Evolutionary conservation across 2,113 vertebrate species (phyloP).

Genomic region (Hydrolagus affinis): DNA sequence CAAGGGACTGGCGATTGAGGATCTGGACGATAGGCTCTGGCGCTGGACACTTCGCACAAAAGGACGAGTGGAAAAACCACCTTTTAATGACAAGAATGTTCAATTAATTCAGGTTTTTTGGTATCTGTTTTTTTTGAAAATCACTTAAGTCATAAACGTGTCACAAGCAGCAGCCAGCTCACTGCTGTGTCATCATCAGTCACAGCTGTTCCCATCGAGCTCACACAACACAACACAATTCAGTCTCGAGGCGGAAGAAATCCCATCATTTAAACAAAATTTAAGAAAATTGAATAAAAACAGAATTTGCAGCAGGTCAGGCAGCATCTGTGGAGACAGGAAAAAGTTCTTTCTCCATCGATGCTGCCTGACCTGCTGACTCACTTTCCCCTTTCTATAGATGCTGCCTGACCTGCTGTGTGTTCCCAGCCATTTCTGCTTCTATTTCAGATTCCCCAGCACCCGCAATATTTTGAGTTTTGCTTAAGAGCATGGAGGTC

Average conservation of each 20-base stretch:
- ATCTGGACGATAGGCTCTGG: slow-evolving; percentile 83
- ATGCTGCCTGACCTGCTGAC: too few relatives aligned
- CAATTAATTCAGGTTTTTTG: neutral
- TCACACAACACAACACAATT: slow-evolving; percentile 13
- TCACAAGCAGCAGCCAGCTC: neutral
- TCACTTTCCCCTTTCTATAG: too few relatives aligned
- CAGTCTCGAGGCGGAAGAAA: slow-evolving; percentile 22
- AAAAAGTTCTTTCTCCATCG: rapidly evolving
- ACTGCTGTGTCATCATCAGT: neutral
- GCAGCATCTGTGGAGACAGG: neutral
- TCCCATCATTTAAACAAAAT: too few relatives aligned
- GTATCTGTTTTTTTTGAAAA: neutral
- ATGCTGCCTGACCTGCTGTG: too few relatives aligned
- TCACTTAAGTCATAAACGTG: neutral
- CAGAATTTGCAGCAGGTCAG: too few relatives aligned
- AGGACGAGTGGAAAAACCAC: slow-evolving; percentile 88
- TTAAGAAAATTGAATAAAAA: too few relatives aligned
- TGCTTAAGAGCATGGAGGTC: too few relatives aligned
- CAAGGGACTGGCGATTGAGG: slow-evolving; percentile 85
- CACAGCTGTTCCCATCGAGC: slow-evolving; percentile 32
- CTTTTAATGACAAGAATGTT: slow-evolving; percentile 45
- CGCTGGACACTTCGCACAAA: slow-evolving; percentile 93
- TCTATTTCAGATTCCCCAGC: neutral
- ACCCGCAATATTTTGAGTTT: neutral
- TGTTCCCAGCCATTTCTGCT: too few relatives aligned